Evolutionary conservation across 2,888 invertebrate genomes (phyloP).

Genomic region (Nasonovia ribisnigri): DNA sequence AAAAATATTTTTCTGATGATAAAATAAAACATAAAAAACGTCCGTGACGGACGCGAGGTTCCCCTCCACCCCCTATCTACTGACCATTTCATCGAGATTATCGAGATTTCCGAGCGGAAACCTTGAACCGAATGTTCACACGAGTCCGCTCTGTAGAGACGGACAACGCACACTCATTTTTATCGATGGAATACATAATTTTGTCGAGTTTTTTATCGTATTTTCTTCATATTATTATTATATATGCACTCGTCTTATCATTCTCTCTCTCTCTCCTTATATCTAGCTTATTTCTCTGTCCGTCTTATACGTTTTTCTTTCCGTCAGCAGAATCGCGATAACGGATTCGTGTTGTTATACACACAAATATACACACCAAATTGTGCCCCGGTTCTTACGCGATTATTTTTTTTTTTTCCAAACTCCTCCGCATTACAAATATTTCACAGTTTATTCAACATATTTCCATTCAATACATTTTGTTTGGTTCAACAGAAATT

Average conservation of each 20-base stretch:
- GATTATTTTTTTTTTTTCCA: conserved; percentile 19
- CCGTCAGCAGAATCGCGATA: conserved; percentile 17
- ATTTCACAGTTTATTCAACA: neutral
- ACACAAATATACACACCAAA: neutral
- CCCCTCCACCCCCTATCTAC: neutral
- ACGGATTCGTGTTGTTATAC: conserved; percentile 41
- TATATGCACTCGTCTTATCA: neutral
- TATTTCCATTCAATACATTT: neutral
- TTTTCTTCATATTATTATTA: neutral
- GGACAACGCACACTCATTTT: conserved; percentile 49
- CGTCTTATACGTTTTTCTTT: neutral
- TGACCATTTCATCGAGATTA: conserved; percentile 55
- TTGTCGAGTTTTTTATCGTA: conserved; percentile 4
- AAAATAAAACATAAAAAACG: conserved; percentile 38
- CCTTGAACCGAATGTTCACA: conserved; percentile 65
- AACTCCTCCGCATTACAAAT: conserved; percentile 31
- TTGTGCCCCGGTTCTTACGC: conserved; percentile 18
- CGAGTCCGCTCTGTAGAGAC: conserved; percentile 45
- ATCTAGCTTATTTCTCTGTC: neutral
- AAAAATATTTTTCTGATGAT: conserved; percentile 53
- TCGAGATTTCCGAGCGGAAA: conserved; percentile 57
- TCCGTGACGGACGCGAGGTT: conserved; percentile 60
- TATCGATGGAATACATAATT: conserved; percentile 55
- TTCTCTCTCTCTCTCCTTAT: neutral
- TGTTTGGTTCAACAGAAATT: neutral